phyloP scores from a whole-genome alignment of 2,797 vertebrate species.

The Hapalemur alaotrensis region DNA sequence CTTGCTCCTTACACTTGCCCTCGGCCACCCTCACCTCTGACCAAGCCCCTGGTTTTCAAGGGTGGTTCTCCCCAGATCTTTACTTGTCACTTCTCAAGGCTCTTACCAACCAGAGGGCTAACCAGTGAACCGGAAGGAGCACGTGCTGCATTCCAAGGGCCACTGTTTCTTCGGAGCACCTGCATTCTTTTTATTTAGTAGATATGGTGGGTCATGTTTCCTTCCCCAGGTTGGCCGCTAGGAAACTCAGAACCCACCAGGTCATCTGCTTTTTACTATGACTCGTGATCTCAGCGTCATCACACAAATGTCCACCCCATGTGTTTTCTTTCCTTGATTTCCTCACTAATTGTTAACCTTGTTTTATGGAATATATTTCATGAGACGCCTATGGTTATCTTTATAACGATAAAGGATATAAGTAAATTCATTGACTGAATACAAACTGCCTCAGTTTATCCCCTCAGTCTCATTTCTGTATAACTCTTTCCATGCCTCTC shows the following conservation, averaged over 20 bases:
- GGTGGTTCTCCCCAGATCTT: neutral
- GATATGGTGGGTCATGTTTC: neutral
- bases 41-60: neutral
- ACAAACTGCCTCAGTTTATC: neutral
- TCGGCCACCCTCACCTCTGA: neutral
- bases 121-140: neutral
- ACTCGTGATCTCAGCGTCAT: neutral
- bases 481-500: neutral
- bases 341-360: neutral
- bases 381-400: neutral
- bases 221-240: neutral
- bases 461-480: neutral
- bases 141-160: neutral
- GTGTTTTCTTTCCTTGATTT: neutral
- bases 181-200: neutral
- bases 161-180: neutral
- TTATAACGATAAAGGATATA: neutral
- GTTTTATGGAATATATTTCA: neutral
- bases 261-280: neutral
- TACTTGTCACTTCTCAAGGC: neutral
- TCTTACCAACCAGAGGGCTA: neutral
- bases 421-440: neutral
- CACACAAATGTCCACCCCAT: neutral
- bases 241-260: neutral
- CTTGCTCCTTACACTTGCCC: neutral